These are phyloP conservation scores for Drosophila aff. DNA, from an alignment of 1,140 invertebrate species.

Conservation along the genomic window DNA sequence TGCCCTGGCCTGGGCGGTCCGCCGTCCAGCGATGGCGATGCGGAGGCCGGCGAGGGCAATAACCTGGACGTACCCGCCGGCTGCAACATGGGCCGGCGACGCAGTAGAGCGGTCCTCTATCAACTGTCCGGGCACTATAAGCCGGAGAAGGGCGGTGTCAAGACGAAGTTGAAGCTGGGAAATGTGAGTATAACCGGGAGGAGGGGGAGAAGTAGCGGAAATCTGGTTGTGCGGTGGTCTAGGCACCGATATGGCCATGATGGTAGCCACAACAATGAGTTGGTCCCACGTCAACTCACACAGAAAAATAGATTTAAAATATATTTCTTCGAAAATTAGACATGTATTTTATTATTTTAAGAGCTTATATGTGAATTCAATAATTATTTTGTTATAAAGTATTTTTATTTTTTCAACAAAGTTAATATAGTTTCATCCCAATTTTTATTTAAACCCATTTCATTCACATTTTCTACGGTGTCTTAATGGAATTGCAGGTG, in stretches of 20 bases:
- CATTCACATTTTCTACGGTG: not conserved
- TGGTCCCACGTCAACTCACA: slow-evolving; percentile 12
- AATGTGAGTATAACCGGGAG: slow-evolving; percentile 91
- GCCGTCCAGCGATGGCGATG: slow-evolving; percentile 85
- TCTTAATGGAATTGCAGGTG: slow-evolving; percentile 9
- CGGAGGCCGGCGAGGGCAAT: slow-evolving; percentile 89
- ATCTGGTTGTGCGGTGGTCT: not conserved
- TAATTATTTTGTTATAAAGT: not conserved
- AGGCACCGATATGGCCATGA: not conserved
- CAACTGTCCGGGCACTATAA: slow-evolving; percentile 98
- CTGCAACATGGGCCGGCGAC: slow-evolving; percentile 94
- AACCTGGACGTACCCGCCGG: slow-evolving; percentile 93
- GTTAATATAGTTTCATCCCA: fast-evolving
- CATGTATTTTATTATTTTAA: not conserved
- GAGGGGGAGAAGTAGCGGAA: not conserved
- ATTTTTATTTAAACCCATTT: slow-evolving; percentile 13
- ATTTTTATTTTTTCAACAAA: not conserved
- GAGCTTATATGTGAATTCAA: not conserved
- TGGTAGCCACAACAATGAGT: slow-evolving; percentile 8
- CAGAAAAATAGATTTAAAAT: not conserved
- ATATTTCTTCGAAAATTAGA: not conserved
- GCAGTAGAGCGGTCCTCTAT: slow-evolving; percentile 97
- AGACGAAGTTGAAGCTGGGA: slow-evolving; percentile 97
- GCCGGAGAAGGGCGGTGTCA: slow-evolving; percentile 92
- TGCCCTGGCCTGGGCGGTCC: slow-evolving; percentile 89